phyloP scores from a whole-genome alignment of 2,113 vertebrate genomes.

The Scolopax mira region DNA sequence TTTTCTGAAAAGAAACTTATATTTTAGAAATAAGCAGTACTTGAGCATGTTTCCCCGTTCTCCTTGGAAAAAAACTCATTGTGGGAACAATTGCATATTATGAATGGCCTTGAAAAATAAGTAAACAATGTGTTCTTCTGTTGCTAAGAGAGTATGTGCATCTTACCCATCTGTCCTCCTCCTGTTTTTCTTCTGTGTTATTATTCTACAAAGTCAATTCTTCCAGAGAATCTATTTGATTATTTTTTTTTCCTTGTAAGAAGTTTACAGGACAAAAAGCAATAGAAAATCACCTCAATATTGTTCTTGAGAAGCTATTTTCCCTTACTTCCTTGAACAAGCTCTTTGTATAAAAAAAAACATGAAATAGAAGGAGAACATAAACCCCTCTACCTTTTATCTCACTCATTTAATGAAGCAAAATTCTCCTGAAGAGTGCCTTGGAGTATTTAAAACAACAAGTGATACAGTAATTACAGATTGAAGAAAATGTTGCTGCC shows the following conservation, averaged over 20 bases:
- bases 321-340: slow-evolving; percentile 1
- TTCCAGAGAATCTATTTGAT: slow-evolving; percentile 54
- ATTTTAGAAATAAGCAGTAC: not conserved
- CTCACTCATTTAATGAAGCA: not conserved
- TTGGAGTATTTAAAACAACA: slow-evolving; percentile 19
- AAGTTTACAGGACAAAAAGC: slow-evolving; percentile 64
- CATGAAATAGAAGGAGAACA: not conserved
- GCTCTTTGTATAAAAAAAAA: not conserved
- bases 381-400: not conserved
- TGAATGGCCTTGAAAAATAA: slow-evolving; percentile 29
- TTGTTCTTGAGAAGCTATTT: slow-evolving; percentile 50
- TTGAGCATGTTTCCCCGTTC: not conserved
- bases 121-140: not conserved
- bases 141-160: not conserved
- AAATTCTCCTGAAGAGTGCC: not conserved
- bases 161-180: slow-evolving; percentile 33
- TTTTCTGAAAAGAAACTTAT: not conserved
- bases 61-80: not conserved
- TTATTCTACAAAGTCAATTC: slow-evolving; percentile 52
- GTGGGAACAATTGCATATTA: not conserved
- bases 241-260: slow-evolving; percentile 2
- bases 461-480: not conserved
- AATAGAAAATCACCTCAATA: slow-evolving; percentile 54
- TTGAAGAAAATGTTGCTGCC: not conserved
- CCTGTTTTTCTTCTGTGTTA: not conserved